Base-by-base conservation (phyloP, 2,888 invertebrate genomes). In the Scrobipalpa costella region DNA sequence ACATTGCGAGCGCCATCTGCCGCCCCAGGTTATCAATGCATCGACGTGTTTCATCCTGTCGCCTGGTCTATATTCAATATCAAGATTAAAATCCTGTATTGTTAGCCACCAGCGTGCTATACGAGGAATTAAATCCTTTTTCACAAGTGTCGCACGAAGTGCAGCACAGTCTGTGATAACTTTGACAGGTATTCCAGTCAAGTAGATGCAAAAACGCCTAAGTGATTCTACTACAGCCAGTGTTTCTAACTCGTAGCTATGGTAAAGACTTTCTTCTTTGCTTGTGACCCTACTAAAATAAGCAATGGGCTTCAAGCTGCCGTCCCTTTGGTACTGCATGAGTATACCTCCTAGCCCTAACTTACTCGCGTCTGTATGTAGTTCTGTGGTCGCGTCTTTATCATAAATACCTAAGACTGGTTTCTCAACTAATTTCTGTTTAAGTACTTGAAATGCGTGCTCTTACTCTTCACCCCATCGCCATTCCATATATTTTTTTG, bases 321-420 rank as follows among this genome's bases (percentile, higher is more conserved):
- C 44, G 5, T 57, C 33, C 2, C 11, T 17, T 36, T 47, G 15
- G 5, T 58, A 17, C 36, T 65, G 65, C 44, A 79, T 68, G 6
- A 76, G 75, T 7, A 79, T 73, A 1, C 73, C 77, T 69, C 64
- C 75, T 6, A 79, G n/a, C 2, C 79, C 78, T 5, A 67, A 19
- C 15, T 69, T 61, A 61, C 76, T 76, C 0, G 79, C 78, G 63
- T 80, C 80, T 0, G 79, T 80, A 44, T 80, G 79, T 0, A 77
- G 64, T 44, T 77, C 73, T 1, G 71, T 73, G 19, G 64, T 61
- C 0, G 66, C 66, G 0, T 60, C 49, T 0, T 64, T 66, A 36
- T 76, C 64, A 60, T 70, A 75, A 8, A 77, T 61, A 1, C 66
- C 69, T 27, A 81, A 57, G 0, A 79, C 67, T n/a, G 73, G 73